Percentiles rank a stretch among this genome's conserved stretches.
phyloP scores from a whole-genome alignment of 2,888 invertebrate species.

The Tridacna crocea region DNA sequence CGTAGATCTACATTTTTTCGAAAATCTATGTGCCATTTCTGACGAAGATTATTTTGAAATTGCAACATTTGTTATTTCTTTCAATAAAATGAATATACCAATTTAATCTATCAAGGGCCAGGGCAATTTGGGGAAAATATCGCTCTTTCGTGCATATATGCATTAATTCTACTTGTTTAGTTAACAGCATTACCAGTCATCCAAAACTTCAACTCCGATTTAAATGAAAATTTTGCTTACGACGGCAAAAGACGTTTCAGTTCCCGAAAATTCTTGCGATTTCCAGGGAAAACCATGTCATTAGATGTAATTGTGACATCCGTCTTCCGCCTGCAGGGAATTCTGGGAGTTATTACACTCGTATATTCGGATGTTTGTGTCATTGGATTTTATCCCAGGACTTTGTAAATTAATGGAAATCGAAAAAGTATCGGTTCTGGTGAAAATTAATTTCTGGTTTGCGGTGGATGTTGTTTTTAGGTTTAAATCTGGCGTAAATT shows the following conservation, averaged over 20 bases:
- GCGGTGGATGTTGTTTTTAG: neutral
- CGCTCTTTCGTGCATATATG: too few species aligned
- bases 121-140: too few species aligned
- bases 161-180: too few species aligned
- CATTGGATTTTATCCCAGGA: neutral
- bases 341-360: constrained; percentile 1
- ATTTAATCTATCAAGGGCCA: too few species aligned
- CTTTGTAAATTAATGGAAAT: neutral
- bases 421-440: neutral
- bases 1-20: too few species aligned
- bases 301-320: constrained; percentile 19
- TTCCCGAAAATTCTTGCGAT: neutral
- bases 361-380: constrained; percentile 5
- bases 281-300: constrained; percentile 13
- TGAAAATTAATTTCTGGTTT: neutral
- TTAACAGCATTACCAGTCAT: too few species aligned
- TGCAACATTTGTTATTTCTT: too few species aligned
- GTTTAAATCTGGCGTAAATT: too few species aligned
- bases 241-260: neutral
- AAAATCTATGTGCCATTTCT: too few species aligned
- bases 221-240: constrained; percentile 4
- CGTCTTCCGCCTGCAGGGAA: constrained; percentile 10
- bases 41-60: too few species aligned
- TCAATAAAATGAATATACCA: too few species aligned
- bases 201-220: too few species aligned